These are phyloP conservation scores for Nesogale talazaci DNA, from an alignment of 2,113 vertebrate genomes.

Conservation along the genomic window DNA sequence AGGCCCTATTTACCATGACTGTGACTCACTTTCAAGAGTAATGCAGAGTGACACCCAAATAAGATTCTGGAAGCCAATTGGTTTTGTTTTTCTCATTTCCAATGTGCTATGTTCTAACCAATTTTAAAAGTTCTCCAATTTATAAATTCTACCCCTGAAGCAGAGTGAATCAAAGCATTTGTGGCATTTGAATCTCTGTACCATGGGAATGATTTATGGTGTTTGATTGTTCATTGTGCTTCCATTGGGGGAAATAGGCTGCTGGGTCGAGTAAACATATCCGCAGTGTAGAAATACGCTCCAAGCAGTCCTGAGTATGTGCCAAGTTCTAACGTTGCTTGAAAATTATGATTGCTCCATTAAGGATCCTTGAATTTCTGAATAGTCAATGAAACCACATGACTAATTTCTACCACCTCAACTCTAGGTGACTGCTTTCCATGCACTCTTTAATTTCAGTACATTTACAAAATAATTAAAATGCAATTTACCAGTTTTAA, in stretches of 20 bases:
- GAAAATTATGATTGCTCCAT: constrained; percentile 74
- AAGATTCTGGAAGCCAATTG: constrained; percentile 45
- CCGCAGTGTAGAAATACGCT: constrained; percentile 12
- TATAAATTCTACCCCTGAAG: constrained; percentile 69
- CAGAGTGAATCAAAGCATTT: constrained; percentile 77
- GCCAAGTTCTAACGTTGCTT: constrained; percentile 63
- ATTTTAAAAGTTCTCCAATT: constrained; percentile 77
- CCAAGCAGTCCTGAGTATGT: constrained; percentile 53
- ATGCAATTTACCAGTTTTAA: constrained; percentile 70
- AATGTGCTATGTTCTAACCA: constrained; percentile 62
- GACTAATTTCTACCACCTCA: constrained; percentile 71
- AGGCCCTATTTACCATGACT: neutral
- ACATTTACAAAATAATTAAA: constrained; percentile 80
- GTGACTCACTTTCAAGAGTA: constrained; percentile 28
- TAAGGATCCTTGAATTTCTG: constrained; percentile 68
- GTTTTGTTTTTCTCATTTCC: constrained; percentile 72
- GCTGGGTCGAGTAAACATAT: constrained; percentile 69
- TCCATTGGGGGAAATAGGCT: constrained; percentile 59
- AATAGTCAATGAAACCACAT: constrained; percentile 71
- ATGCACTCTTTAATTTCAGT: constrained; percentile 77
- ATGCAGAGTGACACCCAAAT: constrained; percentile 61
- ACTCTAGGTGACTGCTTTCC: constrained; percentile 71
- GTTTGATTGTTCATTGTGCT: constrained; percentile 75
- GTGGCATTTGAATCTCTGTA: constrained; percentile 76
- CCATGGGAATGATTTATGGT: constrained; percentile 76